These are phyloP conservation scores for Cebus imitator DNA, from an alignment of 2,113 vertebrate genomes.

Conservation along the genomic window DNA sequence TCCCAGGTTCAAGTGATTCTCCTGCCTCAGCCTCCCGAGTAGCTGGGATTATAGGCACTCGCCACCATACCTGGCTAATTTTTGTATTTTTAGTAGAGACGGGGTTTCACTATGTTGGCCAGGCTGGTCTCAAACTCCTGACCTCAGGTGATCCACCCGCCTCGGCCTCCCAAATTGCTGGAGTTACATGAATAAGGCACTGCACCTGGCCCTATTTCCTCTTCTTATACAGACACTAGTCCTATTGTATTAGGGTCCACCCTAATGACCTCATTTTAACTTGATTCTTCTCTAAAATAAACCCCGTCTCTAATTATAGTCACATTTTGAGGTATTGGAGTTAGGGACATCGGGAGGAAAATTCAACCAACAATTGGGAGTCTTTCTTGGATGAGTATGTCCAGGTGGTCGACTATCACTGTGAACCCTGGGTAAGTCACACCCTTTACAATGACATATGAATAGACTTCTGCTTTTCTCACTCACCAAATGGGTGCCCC, in stretches of 20 bases:
- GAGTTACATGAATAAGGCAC: too few relatives aligned
- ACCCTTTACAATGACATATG: neutral
- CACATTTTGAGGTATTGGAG: neutral
- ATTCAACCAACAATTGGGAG: neutral
- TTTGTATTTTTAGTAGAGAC: too few relatives aligned
- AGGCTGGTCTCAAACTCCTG: too few relatives aligned
- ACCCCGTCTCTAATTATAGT: neutral
- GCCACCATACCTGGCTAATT: too few relatives aligned
- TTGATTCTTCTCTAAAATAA: neutral
- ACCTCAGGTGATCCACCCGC: too few relatives aligned
- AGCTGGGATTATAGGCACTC: too few relatives aligned
- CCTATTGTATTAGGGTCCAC: neutral
- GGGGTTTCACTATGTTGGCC: too few relatives aligned
- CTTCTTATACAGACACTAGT: neutral
- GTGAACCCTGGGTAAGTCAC: neutral
- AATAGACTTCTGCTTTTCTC: neutral
- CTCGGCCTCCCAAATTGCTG: too few relatives aligned
- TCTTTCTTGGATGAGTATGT: neutral
- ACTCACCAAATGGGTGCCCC: neutral
- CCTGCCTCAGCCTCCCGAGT: too few relatives aligned
- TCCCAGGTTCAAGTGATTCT: too few relatives aligned
- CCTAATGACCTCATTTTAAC: neutral
- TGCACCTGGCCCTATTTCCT: neutral
- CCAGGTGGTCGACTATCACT: neutral
- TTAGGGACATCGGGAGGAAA: neutral